Evolutionary conservation across 2,113 vertebrate genomes (phyloP), one percentile per base, ranked within the genome.

Genomic region (Melospiza melodia): DNA sequence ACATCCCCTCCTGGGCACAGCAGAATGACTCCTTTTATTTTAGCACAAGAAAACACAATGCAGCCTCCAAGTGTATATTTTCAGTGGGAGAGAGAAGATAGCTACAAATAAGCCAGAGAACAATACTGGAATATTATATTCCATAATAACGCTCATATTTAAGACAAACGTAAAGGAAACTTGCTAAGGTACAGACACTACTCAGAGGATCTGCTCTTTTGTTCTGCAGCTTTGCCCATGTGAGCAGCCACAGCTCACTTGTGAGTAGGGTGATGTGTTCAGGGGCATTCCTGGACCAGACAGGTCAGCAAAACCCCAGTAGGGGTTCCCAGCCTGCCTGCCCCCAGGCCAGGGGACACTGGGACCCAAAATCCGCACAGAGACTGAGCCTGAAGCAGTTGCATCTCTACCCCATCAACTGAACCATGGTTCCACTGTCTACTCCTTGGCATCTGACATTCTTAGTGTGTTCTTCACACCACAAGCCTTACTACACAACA

Each of bases 11-110:
- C 88, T 2, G 4, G 79, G 84, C 58, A 79, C 76, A 93, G 69
- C 54, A 84, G 73, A 94, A 96, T 25, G n/a, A 91, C 69, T 94
- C 44, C 51, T 87, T 94, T 96, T 94, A 90, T 95, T 97, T 93
- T 80, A 80, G 68, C 72, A 88, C 55, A 72, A 39, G 83, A 94
- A 96, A 95, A 95, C n/a, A 95, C 52, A 90, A 72, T 49, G 78
- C 66, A 95, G 41, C 16, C 46, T 52, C 67, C 75, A 84, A 91
- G 51, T 52, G 59, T 65, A 13, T 80, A 54, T 91, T 96, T 91
- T 84, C 76, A 63, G 33, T 51, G 54, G 41, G 31, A 92, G 51
- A 87, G 16, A 10, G 31, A 65, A 41, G 20, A 74, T 71, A 39
- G 82, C 37, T 77, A 65, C 51, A 87, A 76, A 67, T 21, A 54